Base-by-base conservation (phyloP, 2,888 invertebrate genomes). In the Tipula vernalis region DNA sequence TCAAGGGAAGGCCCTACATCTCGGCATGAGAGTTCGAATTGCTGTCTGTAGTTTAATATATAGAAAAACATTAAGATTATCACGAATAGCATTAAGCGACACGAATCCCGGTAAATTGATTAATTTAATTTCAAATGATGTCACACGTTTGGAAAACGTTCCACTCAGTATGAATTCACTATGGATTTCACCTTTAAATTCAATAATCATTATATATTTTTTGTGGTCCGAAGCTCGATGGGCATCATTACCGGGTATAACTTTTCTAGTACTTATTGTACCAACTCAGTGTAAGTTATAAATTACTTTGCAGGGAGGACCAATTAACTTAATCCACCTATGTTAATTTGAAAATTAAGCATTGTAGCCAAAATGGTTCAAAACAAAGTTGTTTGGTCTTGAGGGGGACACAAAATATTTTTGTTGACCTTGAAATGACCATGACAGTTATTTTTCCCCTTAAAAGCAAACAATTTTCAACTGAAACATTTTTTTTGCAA, bases 91-190 rank as follows among this genome's bases (percentile, higher is more conserved):
- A 0, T 90, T 98, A 51, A 95, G 96, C 0, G 94, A 97, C 89
- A 97, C 97, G 0, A 96, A 97, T 0, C 95, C 95, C 0, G 98
- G 98, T 0, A 96, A 97, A 91, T 95, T 98, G 42, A 95, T 98
- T 13, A 98, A 98, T 91, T 91, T 98, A 39, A 92, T 98, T 86
- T 96, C 97, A 28, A 98, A 98, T 90, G 98, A 98, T 90, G 95
- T 98, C 86, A 95, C 95, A 90, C 94, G 97, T 44, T 97, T 98
- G 89, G 98, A 98, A 90, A 89, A 95, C 90, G 94, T 95, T 2
- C 93, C 95, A 47, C 91, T 95, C 44, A 96, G 95, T 89, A 90
- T 97, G 4, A 96, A 97, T 90, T 96, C 94, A 90, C 91, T 96
- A 88, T 96, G 97, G 96, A 93, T 96, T n/a, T 95, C 96, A 28